Conservation (phyloP, 2,797 vertebrate genomes). For the Darevskia nairensis region DNA sequence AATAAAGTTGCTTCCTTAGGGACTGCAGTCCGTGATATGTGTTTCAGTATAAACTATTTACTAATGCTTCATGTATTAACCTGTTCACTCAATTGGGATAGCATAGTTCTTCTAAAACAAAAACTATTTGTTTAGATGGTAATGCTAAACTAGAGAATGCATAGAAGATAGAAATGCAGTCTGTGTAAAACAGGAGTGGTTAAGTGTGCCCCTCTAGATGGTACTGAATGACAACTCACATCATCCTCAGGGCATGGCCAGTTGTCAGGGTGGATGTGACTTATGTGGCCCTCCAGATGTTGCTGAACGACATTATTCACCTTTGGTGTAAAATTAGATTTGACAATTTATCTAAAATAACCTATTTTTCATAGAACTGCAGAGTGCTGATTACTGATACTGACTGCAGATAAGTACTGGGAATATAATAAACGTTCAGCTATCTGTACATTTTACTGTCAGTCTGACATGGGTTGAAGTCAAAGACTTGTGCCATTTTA, state of each 20-base stretch:
- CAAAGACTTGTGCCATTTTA: not conserved
- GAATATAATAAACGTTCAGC: not conserved
- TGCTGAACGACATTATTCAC: no score
- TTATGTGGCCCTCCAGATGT: no score
- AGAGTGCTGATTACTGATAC: not conserved
- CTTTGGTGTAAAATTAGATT: not conserved
- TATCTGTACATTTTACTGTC: constrained; percentile 21
- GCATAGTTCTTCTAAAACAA: not conserved
- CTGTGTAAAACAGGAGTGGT: not conserved
- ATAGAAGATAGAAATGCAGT: not conserved
- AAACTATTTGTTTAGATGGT: not conserved
- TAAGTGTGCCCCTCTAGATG: no score
- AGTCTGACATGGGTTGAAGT: not conserved
- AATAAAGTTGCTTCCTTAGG: not conserved
- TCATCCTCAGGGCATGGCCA: no score
- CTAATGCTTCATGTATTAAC: not conserved
- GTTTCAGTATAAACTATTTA: not conserved
- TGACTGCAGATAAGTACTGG: not conserved
- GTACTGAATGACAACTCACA: no score
- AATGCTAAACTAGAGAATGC: not conserved
- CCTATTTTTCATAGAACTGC: not conserved
- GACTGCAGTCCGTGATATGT: not conserved
- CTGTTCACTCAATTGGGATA: not conserved
- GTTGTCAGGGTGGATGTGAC: no score
- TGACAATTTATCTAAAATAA: not conserved